These are phyloP conservation scores for Hypsibius dujardini DNA, from an alignment of 1,140 invertebrate species.

Conservation along the genomic window DNA sequence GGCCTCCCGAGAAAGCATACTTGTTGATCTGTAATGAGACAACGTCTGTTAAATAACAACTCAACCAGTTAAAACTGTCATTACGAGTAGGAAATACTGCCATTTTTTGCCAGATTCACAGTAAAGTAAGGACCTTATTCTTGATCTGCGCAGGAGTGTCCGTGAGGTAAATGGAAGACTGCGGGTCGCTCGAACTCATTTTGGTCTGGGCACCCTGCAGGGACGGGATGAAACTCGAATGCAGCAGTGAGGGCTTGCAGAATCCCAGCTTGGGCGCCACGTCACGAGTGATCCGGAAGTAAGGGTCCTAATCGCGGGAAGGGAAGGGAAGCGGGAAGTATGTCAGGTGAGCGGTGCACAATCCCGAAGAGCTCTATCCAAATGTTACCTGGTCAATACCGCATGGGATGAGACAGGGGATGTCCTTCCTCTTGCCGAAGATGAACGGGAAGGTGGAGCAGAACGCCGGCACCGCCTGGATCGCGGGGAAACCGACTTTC, in stretches of 20 bases:
- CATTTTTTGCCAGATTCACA: background rate
- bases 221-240: constrained; percentile 86
- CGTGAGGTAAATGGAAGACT: constrained; percentile 80
- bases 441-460: constrained; percentile 88
- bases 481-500: constrained; percentile 88
- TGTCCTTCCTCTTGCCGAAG: constrained; percentile 57
- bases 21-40: constrained; percentile 60
- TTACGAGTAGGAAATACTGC: too few relatives aligned
- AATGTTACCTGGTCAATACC: constrained; percentile 76
- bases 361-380: too few relatives aligned
- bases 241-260: constrained; percentile 80
- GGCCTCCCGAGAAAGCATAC: constrained; percentile 94
- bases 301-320: constrained; percentile 55
- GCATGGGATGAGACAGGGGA: constrained; percentile 86
- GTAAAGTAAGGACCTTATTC: constrained; percentile 50
- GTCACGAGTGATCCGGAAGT: constrained; percentile 95
- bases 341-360: too few relatives aligned
- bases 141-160: constrained; percentile 93
- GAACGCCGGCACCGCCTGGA: constrained; percentile 85
- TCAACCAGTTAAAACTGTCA: too few relatives aligned
- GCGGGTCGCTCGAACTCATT: constrained; percentile 89
- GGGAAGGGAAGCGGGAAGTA: background rate
- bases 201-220: constrained; percentile 89
- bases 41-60: background rate
- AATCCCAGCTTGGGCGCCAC: constrained; percentile 71